Evolutionary conservation across 2,888 invertebrate species (phyloP), one percentile per base, ranked within the genome.

Genomic region (Prosopocoilus inquinatus): DNA sequence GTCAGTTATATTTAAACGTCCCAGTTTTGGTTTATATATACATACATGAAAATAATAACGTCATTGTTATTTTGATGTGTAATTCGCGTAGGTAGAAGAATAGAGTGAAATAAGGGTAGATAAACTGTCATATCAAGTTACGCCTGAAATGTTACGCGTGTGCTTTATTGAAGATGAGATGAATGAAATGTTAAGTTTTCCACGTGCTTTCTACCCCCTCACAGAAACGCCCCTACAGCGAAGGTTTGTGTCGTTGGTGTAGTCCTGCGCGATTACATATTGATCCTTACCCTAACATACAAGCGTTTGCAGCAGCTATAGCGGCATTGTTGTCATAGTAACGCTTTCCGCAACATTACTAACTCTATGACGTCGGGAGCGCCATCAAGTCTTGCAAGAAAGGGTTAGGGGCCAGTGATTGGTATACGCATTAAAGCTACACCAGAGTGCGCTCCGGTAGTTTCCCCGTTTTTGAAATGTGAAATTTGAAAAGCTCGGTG

Each of bases 331-430:
- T 63, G 63, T 69, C 67, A 75, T 74, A 67, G 70, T 60, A 63
- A 75, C 72, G 69, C 66, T 72, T 73, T 76, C 75, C 75, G 76
- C 74, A 76, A 76, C 75, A 72, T 72, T 71, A 69, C 69, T 73
- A 69, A 70, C 68, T 66, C 58, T 68, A 64, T 75, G 75, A 75
- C 75, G 75, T 75, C 74, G 74, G 64, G 61, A 67, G 67, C 71
- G 70, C 69, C 71, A 68, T 64, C 61, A 66, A 66, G 55, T 47
- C 47, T 45, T 38, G 46, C 28, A 39, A 43, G 36, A 28, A 12
- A 33, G 33, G 20, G 47, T 44, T 43, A 28, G 35, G 53, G 49
- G 50, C 32, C 46, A 36, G 46, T 38, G 20, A 39, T 36, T 38
- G n/a, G 11, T 45, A 43, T 44, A 43, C 12, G 20, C 8, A 47